phyloP scores from a whole-genome alignment of 2,888 invertebrate genomes.

The Anodontia alba region DNA sequence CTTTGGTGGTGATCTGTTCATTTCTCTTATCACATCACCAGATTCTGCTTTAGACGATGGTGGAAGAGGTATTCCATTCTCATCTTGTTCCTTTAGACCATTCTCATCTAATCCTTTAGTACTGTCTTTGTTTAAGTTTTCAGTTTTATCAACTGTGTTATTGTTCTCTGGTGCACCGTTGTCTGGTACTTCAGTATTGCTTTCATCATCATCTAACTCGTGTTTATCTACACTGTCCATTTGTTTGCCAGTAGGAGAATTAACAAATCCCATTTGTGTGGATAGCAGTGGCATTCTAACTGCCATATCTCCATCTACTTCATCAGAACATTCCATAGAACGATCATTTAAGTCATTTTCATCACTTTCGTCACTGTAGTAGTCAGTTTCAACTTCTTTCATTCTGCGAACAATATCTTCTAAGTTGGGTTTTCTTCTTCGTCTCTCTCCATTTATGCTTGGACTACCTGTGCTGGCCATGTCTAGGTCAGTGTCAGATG shows the following conservation, averaged over 20 bases:
- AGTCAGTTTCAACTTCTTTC: slow-evolving; percentile 71
- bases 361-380: slow-evolving; percentile 73
- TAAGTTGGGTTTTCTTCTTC: slow-evolving; percentile 76
- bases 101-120: neutral
- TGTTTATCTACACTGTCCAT: slow-evolving; percentile 13
- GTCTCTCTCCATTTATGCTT: slow-evolving; percentile 58
- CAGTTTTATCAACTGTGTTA: slow-evolving; percentile 50
- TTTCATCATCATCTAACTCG: slow-evolving; percentile 15
- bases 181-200: slow-evolving; percentile 2
- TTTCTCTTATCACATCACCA: slow-evolving; percentile 18
- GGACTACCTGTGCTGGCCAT: slow-evolving; percentile 59
- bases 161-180: slow-evolving; percentile 51
- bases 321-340: slow-evolving; percentile 52
- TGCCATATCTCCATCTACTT: slow-evolving; percentile 42
- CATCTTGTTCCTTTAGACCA: slow-evolving; percentile 28
- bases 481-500: slow-evolving; percentile 61
- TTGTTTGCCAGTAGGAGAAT: neutral
- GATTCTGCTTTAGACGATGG: slow-evolving; percentile 50
- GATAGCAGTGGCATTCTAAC: slow-evolving; percentile 46
- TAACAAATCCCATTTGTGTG: slow-evolving; percentile 28
- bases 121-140: neutral
- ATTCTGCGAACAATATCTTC: slow-evolving; percentile 79
- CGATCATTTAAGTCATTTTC: slow-evolving; percentile 57
- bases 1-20: slow-evolving; percentile 63
- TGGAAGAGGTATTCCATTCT: slow-evolving; percentile 55